Evolutionary conservation across 2,888 invertebrate genomes (phyloP), one percentile per base, ranked within the genome.

Genomic region (Eristalis arbustorum): DNA sequence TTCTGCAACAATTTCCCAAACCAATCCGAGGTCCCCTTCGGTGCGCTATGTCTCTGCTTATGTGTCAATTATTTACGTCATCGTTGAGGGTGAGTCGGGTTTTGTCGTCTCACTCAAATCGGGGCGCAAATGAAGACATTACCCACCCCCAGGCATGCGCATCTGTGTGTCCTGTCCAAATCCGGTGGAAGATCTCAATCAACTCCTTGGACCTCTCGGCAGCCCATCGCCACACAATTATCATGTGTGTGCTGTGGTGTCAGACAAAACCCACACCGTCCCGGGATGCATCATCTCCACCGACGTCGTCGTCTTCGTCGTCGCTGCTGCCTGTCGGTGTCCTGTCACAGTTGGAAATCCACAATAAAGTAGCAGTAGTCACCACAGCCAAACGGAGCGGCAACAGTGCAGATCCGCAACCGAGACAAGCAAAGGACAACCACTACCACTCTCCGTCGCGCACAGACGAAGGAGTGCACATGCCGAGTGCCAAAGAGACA

Each of bases 341-440:
- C 28, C 69, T 76, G 81, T 74, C 85, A 85, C 85, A 85, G 85
- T 85, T 81, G 81, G 85, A 85, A 85, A 85, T 85, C 85, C 85
- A 66, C 85, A 84, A 84, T 80, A 84, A 80, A 84, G 84, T 80
- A 84, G 80, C 84, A 77, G 81, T 82, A 82, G 77, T 85, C 81
- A 85, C 85, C 85, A 85, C 85, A 85, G 68, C 69, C 69, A 14
- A 78, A 73, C 73, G 37, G 34, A 69, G 37, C 62, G 22, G 13
- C 59, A 56, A 56, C 59, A 66, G 56, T 61, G 40, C 61, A 34
- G 31, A 75, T 80, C 63, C 23, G 57, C 75, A 69, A 77, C 80
- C 81, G 64, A 80, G 68, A 80, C 80, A 76, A 76, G 66, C 66
- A 64, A 18, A 57, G 49, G 22, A n/a, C 42, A 22, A 37, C 37